These are phyloP conservation scores for Felis catus DNA, from an alignment of 2,113 vertebrate species.

Conservation along the genomic window F.catus_Fca126_mat1.0 CM031411.1:82060001-82060500, in stretches of 20 bases:
- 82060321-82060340: not conserved
- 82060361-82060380: not conserved
- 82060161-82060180: not conserved
- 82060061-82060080: not conserved
- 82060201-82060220: not conserved
- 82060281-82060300: not conserved
- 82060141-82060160: not conserved
- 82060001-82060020: not conserved
- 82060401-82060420: not conserved
- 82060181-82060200: not conserved
- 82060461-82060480: not conserved
- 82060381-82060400: not conserved
- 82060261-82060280: not conserved
- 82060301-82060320: not conserved
- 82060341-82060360: not conserved
- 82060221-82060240: not conserved
- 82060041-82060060: not conserved
- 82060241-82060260: not conserved
- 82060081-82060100: not conserved
- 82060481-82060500: not conserved
- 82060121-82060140: not conserved
- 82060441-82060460: not conserved
- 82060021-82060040: not conserved
- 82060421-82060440: not conserved
- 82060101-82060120: not conserved